Base-by-base conservation (phyloP, 2,888 invertebrate genomes). In the Drosophila multiciliata region DNA sequence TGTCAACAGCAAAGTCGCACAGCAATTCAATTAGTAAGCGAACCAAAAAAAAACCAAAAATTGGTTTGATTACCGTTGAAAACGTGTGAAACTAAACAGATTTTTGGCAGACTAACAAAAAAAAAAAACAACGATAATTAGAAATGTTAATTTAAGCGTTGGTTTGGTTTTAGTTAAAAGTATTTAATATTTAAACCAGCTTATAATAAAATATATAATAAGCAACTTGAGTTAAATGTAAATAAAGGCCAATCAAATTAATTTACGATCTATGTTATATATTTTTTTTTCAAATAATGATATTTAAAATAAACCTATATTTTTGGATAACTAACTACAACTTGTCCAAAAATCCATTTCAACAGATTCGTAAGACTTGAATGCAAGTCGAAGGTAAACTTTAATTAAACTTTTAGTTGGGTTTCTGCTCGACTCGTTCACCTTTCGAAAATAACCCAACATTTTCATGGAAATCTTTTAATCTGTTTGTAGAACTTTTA, bases 21-120 rank as follows among this genome's bases (percentile, higher is more conserved):
- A 87, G 62, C 73, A 69, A 75, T 89, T 89, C 89, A 84, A 89
- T 89, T 89, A 84, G 89, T 64, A 9, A 26, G 48, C 29, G 11
- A 23, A 5, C 38, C 50, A 45, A 59, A 79, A 59, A 79, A 68
- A 57, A 53, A 45, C 20, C 54, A 40, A 57, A 58, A 68, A 68
- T 68, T 65, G 53, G 64, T 52, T 58, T 64, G 32, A 75, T 57
- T 66, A 58, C 64, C 57, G 48, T 75, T 42, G 36, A 57, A 33
- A 57, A 42, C 69, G 80, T 66, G 75, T 38, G 79, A 78, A 78
- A 38, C 32, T 55, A 12, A 59, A 59, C 68, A 55, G 68, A 48
- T 42, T 59, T 65, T 71, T 45, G 15, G 11, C n/a, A 23, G 2
- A 36, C 42, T 33, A 36, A 54, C 17, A 26, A 29, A 20, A 57